Evolutionary conservation across 2,888 invertebrate genomes (phyloP), one percentile per base, ranked within the genome.

Genomic region (Plemyria rubiginata): DNA sequence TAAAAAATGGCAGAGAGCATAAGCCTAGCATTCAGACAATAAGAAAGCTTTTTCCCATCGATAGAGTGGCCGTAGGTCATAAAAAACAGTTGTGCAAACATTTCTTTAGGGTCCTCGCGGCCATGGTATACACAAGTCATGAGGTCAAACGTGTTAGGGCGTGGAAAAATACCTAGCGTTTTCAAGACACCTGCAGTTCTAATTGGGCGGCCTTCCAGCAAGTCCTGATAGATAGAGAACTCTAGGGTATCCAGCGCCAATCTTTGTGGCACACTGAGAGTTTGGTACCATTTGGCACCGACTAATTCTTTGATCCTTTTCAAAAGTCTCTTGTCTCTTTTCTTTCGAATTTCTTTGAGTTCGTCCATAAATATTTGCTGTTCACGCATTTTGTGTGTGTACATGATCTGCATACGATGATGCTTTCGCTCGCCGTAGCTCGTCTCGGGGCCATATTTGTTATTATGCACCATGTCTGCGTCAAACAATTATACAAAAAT

Each of bases 251-350:
- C 86, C 49, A 92, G 74, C 2, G 87, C 84, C 5, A 57, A 52
- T 66, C 85, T 80, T 74, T 93, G 92, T 4, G 75, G 75, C 3
- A 82, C 86, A 66, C 92, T 90, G 7, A 92, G 80, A 1, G 85
- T 84, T 70, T 92, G 90, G 63, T 90, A 88, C 92, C 92, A 93
- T 9, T 65, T 77, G 0, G 92, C 91, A 1, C 92, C 92, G 7
- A 89, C 75, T 1, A 75, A 62, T 2, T 60, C 51, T 57, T 54
- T 79, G n/a, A 88, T 73, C 11, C 41, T 67, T 59, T 71, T 73
- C 6, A 82, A 61, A 12, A 80, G 43, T 9, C 65, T 46, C 66
- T 78, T 85, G 7, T 77, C 74, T 52, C 62, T 79, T 36, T 77
- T 71, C 56, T 65, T 79, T 4, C 92, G 84, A 32, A 80, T 60